Conservation (phyloP, 2,888 invertebrate species). For the Perizoma flavofasciatum region DNA sequence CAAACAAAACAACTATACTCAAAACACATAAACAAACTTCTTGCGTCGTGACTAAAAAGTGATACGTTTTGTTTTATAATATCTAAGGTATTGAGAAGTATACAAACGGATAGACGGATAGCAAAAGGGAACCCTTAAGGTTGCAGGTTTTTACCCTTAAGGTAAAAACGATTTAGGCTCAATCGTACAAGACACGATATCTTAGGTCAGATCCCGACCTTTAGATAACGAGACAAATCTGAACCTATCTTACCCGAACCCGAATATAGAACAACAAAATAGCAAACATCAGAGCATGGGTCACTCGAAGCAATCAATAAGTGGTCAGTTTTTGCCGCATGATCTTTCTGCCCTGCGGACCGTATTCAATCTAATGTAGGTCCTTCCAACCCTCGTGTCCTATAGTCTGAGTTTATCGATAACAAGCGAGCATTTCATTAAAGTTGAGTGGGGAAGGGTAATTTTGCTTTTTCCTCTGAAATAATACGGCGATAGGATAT, state of each 20-base stretch:
- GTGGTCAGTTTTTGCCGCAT: constrained; percentile 41
- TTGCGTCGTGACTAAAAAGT: too few species aligned
- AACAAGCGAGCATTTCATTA: constrained; percentile 6
- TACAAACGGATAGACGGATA: too few species aligned
- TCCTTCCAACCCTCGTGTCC: constrained; percentile 39
- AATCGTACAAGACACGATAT: not conserved
- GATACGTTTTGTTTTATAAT: too few species aligned
- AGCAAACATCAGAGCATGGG: constrained; percentile 34
- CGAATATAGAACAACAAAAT: constrained; percentile 20
- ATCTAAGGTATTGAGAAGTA: too few species aligned
- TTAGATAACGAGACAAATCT: constrained; percentile 14
- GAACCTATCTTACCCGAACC: constrained; percentile 8
- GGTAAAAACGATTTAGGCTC: not conserved
- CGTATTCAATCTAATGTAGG: constrained; percentile 49
- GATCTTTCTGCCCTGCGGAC: constrained; percentile 35
- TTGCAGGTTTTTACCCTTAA: too few species aligned
- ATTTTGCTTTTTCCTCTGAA: not conserved
- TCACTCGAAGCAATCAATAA: constrained; percentile 49
- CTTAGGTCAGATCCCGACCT: constrained; percentile 2
- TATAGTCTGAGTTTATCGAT: constrained; percentile 7
- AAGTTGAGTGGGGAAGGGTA: constrained; percentile 1
- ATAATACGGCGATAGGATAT: not conserved
- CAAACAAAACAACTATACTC: too few species aligned
- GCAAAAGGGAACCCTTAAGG: too few species aligned
- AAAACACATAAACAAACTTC: too few species aligned